Evolutionary conservation across 92 coral and sea anemone species (phyloP).

Genomic region (Paramuricea clavata): DNA sequence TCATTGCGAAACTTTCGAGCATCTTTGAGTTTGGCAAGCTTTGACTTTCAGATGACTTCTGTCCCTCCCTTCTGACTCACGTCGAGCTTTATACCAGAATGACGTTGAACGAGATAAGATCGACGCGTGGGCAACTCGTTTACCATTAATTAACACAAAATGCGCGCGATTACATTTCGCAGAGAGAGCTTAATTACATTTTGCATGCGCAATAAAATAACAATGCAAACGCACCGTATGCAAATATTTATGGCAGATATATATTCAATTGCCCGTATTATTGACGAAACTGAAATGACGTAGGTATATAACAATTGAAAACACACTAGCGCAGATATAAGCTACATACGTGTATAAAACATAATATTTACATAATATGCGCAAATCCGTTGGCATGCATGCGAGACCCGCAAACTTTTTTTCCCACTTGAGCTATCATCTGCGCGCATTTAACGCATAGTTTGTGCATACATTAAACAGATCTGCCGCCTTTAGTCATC

Average conservation of each 20-base stretch:
- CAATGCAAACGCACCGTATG: neutral
- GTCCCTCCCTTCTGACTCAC: constrained; percentile 20
- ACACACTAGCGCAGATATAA: constrained; percentile 1
- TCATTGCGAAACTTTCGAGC: constrained; percentile 41
- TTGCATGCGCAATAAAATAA: constrained; percentile 2
- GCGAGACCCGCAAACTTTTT: neutral
- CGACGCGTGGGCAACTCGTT: constrained; percentile 44
- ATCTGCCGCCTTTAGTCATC: constrained; percentile 21
- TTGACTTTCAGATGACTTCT: constrained; percentile 1
- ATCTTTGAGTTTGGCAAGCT: constrained; percentile 11
- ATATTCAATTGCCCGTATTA: neutral
- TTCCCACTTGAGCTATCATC: constrained; percentile 6
- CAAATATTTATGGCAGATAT: neutral
- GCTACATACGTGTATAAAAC: neutral
- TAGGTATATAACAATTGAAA: neutral
- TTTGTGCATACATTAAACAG: neutral
- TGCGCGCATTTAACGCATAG: neutral
- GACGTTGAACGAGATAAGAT: constrained; percentile 39
- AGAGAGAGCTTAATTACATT: neutral
- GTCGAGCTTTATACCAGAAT: constrained; percentile 33
- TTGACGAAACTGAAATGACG: neutral
- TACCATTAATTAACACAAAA: constrained; percentile 26
- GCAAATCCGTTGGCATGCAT: neutral
- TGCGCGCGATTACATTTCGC: constrained; percentile 40
- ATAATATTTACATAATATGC: neutral